phyloP scores from a whole-genome alignment of 2,888 invertebrate species.

The Ophion costatus region DNA sequence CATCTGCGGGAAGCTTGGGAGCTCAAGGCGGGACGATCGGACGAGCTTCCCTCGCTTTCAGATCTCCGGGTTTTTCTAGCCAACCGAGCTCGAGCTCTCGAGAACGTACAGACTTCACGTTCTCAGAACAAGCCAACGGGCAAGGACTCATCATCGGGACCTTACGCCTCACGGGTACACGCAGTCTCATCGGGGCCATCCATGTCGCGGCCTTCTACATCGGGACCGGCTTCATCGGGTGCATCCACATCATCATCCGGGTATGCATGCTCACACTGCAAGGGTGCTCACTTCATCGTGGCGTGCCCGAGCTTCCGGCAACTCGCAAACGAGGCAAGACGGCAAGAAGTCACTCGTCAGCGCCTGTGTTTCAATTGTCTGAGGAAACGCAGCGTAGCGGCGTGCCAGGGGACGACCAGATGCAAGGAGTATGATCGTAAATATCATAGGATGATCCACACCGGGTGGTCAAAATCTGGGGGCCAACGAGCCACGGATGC shows the following conservation, averaged over 20 bases:
- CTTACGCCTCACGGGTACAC: background rate
- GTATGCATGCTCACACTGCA: too few species aligned
- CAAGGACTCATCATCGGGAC: too few species aligned
- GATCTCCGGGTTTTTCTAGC: slow-evolving; percentile 4
- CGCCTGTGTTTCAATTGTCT: slow-evolving; percentile 49
- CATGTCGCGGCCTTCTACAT: background rate
- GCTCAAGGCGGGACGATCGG: slow-evolving; percentile 10
- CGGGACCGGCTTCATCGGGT: slow-evolving; percentile 14
- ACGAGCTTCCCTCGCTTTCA: slow-evolving; percentile 9
- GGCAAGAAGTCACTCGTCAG: background rate
- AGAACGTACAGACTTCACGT: background rate
- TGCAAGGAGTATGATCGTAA: slow-evolving; percentile 23
- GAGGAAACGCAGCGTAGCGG: background rate
- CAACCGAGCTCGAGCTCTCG: slow-evolving; percentile 21
- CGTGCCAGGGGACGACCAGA: background rate
- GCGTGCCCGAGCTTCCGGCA: slow-evolving; percentile 22
- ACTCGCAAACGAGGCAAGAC: background rate
- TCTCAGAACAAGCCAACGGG: too few species aligned
- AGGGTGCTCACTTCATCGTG: background rate
- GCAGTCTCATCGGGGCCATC: background rate
- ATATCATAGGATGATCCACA: slow-evolving; percentile 44
- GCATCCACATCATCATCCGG: background rate
- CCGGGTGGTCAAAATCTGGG: background rate
- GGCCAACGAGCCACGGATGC: too few species aligned
- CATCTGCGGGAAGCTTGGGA: background rate